Evolutionary conservation across 1,140 invertebrate genomes (phyloP).

Genomic region (Philotrypesis tridentata): DNA sequence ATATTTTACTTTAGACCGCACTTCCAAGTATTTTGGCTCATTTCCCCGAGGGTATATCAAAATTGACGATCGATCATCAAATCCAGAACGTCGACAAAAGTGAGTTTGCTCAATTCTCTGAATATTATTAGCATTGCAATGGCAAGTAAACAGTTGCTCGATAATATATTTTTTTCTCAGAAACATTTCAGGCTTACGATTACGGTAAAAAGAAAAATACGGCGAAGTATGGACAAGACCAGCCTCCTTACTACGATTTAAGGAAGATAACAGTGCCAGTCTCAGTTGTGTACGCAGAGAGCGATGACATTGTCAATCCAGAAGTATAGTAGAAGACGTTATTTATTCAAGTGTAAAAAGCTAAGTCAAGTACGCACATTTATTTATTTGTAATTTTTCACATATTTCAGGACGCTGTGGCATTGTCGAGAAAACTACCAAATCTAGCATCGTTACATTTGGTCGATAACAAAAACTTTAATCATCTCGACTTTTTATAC

Average conservation of each 20-base stretch:
- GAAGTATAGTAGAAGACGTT: too few relatives aligned
- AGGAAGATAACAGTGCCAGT: constrained; percentile 15
- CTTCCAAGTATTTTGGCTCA: constrained; percentile 19
- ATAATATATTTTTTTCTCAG: too few relatives aligned
- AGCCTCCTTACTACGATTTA: constrained; percentile 11
- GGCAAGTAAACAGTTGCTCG: too few relatives aligned
- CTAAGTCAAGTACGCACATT: too few relatives aligned
- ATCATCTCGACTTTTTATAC: constrained; percentile 40
- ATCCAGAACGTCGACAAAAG: constrained; percentile 54
- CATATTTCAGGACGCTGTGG: constrained; percentile 9
- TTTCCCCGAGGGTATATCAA: constrained; percentile 14
- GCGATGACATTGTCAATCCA: constrained; percentile 19
- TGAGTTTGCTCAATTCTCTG: too few relatives aligned
- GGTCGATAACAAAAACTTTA: neutral
- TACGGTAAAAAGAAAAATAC: neutral
- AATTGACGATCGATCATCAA: neutral
- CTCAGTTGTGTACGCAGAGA: neutral
- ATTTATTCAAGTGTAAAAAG: too few relatives aligned
- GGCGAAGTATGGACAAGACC: neutral
- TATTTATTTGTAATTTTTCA: neutral
- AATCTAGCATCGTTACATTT: neutral
- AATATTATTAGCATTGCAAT: too few relatives aligned
- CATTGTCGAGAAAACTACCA: neutral
- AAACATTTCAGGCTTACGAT: constrained; percentile 23
- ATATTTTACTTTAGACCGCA: constrained; percentile 3